Conservation (phyloP, 2,113 vertebrate species). For the Zapornia atra region DNA sequence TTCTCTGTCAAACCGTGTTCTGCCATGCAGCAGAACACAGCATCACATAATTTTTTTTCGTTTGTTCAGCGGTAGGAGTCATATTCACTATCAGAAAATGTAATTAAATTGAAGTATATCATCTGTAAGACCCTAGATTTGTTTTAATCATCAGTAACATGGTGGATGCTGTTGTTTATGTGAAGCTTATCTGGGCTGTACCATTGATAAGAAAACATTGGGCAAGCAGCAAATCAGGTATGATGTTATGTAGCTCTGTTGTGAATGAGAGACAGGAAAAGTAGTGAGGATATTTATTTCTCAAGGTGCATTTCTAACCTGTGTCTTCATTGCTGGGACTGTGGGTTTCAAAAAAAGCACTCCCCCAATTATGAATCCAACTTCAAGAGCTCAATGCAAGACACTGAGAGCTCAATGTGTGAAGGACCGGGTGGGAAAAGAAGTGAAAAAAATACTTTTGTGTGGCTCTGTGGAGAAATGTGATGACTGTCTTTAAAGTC, state of each 20-base stretch:
- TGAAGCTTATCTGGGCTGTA: not conserved
- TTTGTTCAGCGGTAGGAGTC: not conserved
- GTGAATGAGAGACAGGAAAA: not conserved
- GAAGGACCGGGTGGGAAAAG: not conserved
- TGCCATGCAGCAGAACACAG: not conserved
- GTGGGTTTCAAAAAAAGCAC: rapidly evolving
- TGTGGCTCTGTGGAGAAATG: not conserved
- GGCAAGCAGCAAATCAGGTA: not conserved
- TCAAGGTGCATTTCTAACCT: not conserved
- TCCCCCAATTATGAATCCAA: not conserved
- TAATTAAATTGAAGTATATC: not conserved
- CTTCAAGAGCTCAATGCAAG: not conserved
- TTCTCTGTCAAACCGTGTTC: not conserved
- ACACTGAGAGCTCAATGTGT: not conserved
- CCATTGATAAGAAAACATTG: not conserved
- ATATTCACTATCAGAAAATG: not conserved
- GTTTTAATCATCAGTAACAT: not conserved
- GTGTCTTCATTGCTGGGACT: not conserved
- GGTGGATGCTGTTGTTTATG: not conserved
- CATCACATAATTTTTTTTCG: not conserved
- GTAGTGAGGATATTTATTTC: not conserved
- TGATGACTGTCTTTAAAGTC: not conserved
- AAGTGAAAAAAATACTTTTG: not conserved
- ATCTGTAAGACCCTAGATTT: not conserved
- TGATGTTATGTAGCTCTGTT: not conserved